A percentile compares a stretch with the other conserved stretches of the same genome.
Conservation (phyloP, 1,140 invertebrate species). For the Eriocheir sinensis region DNA sequence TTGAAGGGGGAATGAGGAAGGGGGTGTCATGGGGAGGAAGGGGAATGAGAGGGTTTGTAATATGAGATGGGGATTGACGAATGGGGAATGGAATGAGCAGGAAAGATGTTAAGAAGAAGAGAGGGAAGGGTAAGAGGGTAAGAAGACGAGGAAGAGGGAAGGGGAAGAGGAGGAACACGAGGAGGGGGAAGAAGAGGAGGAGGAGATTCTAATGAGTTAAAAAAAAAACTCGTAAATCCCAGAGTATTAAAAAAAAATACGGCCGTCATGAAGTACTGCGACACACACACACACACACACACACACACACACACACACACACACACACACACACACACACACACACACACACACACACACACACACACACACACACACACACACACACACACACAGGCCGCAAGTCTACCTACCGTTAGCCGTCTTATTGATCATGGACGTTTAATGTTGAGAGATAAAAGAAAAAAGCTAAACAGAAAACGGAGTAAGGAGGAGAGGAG, state of each 20-base stretch:
- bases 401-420: neutral
- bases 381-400: slow-evolving; percentile 47
- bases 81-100: neutral
- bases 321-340: slow-evolving; percentile 40
- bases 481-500: neutral
- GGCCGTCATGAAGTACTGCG: neutral
- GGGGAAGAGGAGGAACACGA: too few species aligned
- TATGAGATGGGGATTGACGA: neutral
- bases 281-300: slow-evolving; percentile 32
- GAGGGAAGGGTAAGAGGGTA: neutral
- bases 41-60: too few species aligned
- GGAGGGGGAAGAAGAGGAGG: neutral
- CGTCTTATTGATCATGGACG: slow-evolving; percentile 50
- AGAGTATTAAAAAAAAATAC: neutral
- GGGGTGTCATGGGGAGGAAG: neutral
- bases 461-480: neutral
- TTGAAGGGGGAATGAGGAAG: neutral
- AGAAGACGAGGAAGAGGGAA: neutral
- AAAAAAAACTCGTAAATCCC: neutral
- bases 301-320: slow-evolving; percentile 32
- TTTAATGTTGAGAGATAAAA: neutral
- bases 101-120: neutral
- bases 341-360: slow-evolving; percentile 1
- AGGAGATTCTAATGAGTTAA: neutral
- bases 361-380: slow-evolving; percentile 60